Base-by-base conservation (phyloP, 2,113 vertebrate species). In the Xiphorhynchus elegans region DNA sequence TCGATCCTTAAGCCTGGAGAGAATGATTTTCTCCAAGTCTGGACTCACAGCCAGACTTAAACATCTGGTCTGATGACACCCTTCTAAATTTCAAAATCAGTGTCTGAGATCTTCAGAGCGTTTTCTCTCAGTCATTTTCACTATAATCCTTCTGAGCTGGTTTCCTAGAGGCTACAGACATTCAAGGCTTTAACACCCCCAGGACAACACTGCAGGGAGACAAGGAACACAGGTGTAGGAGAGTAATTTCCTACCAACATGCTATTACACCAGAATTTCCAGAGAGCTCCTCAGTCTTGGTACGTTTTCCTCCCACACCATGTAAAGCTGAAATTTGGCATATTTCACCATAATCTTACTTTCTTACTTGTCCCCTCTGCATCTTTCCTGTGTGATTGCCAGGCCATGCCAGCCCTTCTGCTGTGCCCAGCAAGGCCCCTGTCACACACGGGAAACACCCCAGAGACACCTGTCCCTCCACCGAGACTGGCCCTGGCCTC, bases 1-100 rank as follows among this genome's bases (percentile, higher is more conserved):
- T 47, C 0, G 0, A 60, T 52, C 15, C 29, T 74, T 66, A 76
- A 53, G 3, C 13, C 28, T 47, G n/a, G 11, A 28, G 11, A 69
- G 17, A 88, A 75, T n/a, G 0, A 56, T 50, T 84, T 82, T 42
- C 52, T 46, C 37, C 58, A 76, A 77, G 7, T 37, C 40, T 56
- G 17, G 39, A 80, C n/a, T 69, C 31, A 40, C 6, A 56, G 53
- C 13, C 39, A 75, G 24, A 68, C 67, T 73, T 68, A 76, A 85
- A 91, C 2, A 2, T 13, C 47, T 79, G 40, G 18, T 33, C 40
- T 60, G 49, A 70, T 11, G 6, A 62, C 17, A 94, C 5, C 29
- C 47, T 47, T 90, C 33, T 44, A 24, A 59, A 88, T 74, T 47
- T 58, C 77, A 50, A 77, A 63, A 91, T 68, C 35, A n/a, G 28